Evolutionary conservation across 2,113 vertebrate species (phyloP).

Genomic region (Calyptommatus sinebrachiatus): DNA sequence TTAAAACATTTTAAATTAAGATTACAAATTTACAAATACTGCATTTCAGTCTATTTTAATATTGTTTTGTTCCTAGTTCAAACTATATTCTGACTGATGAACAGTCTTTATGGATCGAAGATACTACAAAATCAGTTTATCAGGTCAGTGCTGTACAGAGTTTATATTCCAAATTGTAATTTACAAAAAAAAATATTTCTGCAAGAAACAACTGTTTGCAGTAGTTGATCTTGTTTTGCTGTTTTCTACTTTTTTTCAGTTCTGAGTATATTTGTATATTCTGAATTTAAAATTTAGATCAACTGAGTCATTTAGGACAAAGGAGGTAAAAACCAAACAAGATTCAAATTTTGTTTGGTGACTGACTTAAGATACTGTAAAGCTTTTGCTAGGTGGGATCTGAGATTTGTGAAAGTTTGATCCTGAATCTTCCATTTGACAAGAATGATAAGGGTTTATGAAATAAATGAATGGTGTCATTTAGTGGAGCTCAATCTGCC

Average conservation of each 20-base stretch:
- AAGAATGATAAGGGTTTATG: too few species aligned
- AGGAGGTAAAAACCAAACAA: neutral
- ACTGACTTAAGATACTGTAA: neutral
- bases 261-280: neutral
- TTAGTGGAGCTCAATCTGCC: too few species aligned
- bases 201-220: neutral
- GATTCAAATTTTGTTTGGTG: neutral
- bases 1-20: neutral
- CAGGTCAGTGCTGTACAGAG: constrained; percentile 79
- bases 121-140: constrained; percentile 93
- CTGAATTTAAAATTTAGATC: neutral
- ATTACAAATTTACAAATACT: neutral
- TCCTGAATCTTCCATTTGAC: too few species aligned
- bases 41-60: neutral
- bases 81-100: constrained; percentile 91
- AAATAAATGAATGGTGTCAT: too few species aligned
- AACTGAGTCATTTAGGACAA: neutral
- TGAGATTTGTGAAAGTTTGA: too few species aligned
- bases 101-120: constrained; percentile 94
- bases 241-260: neutral
- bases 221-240: neutral
- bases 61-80: constrained; percentile 74
- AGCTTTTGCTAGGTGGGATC: neutral
- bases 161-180: neutral
- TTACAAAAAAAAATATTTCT: neutral